phyloP scores from a whole-genome alignment of 2,888 invertebrate genomes.

The Drosophila greeni region DNA sequence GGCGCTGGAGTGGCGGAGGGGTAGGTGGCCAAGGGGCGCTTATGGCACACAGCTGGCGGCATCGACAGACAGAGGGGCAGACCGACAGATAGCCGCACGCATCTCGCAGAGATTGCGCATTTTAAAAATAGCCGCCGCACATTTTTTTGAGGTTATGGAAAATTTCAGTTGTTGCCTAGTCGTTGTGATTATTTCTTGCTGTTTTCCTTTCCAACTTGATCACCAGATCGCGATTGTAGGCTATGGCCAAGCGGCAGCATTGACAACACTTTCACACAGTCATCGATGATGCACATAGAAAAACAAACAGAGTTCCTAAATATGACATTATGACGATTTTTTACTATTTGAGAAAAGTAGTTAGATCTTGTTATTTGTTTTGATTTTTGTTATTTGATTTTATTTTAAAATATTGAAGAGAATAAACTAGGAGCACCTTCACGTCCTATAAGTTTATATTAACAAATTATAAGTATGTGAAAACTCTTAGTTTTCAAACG shows the following conservation, averaged over 20 bases:
- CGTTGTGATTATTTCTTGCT: slow-evolving; percentile 35
- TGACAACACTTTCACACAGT: slow-evolving; percentile 61
- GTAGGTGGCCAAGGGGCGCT: slow-evolving; percentile 7
- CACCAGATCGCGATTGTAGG: slow-evolving; percentile 47
- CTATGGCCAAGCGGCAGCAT: slow-evolving; percentile 41
- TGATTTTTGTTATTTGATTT: background rate
- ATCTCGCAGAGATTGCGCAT: slow-evolving; percentile 59
- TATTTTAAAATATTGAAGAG: background rate
- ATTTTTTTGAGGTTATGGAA: slow-evolving; percentile 64
- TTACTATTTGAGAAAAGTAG: background rate
- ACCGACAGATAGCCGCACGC: slow-evolving; percentile 41
- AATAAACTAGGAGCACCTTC: background rate
- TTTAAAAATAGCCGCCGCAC: slow-evolving; percentile 59
- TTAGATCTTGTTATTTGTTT: background rate
- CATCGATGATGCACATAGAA: slow-evolving; percentile 3
- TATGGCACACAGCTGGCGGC: slow-evolving; percentile 64
- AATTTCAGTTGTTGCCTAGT: slow-evolving; percentile 47
- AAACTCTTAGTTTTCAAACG: too few species aligned
- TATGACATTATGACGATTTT: background rate
- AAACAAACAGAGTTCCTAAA: background rate
- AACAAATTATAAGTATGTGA: too few species aligned
- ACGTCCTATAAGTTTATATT: too few species aligned
- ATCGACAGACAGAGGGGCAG: slow-evolving; percentile 34
- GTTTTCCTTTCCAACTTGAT: slow-evolving; percentile 37
- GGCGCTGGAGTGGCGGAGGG: background rate